phyloP scores from a whole-genome alignment of 2,888 invertebrate genomes.

The Rhopalosiphum nymphaeae region DNA sequence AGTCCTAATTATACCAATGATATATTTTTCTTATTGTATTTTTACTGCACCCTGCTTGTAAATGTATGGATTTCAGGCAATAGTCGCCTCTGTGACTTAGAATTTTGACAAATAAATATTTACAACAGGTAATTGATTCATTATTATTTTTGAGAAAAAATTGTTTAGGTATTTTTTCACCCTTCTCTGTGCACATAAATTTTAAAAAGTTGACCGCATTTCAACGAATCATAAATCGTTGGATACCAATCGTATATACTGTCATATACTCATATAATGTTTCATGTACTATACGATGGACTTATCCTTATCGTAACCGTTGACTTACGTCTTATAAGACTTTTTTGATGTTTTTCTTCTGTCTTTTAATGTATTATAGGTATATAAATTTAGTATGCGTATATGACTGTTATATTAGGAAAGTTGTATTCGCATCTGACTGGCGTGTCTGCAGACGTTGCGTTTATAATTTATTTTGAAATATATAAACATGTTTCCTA shows the following conservation, averaged over 20 bases:
- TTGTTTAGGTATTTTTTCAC: background rate
- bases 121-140: background rate
- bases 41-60: background rate
- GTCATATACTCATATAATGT: background rate
- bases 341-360: background rate
- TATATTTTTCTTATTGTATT: background rate
- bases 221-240: background rate
- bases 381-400: background rate
- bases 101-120: background rate
- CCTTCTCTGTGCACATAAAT: background rate
- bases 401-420: background rate
- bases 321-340: background rate
- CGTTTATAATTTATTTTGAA: constrained; percentile 5
- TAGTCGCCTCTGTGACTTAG: too few species aligned
- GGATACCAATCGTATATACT: background rate
- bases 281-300: background rate
- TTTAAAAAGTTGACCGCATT: background rate
- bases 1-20: background rate
- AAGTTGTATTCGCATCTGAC: background rate
- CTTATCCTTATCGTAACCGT: background rate
- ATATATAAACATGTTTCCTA: background rate
- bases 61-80: background rate
- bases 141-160: background rate
- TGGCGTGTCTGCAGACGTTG: background rate
- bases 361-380: background rate